Percentiles rank a stretch among this genome's conserved stretches.
phyloP scores from a whole-genome alignment of 2,797 vertebrate species.

The Eulemur mongoz region DNA sequence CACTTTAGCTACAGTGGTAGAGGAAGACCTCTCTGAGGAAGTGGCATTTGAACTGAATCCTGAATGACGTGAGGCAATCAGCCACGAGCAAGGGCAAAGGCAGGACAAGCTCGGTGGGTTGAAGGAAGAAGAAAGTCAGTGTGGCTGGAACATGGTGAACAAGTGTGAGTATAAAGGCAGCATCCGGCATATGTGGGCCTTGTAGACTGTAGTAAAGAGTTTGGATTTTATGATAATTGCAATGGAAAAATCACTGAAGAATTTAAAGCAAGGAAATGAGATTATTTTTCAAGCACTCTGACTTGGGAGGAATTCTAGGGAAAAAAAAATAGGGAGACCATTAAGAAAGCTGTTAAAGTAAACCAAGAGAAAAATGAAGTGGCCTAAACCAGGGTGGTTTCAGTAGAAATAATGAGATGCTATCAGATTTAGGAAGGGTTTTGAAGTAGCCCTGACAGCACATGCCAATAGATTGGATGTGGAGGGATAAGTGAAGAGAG shows the following conservation, averaged over 20 bases:
- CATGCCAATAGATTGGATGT: not conserved
- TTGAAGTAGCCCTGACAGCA: not conserved
- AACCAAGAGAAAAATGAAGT: not conserved
- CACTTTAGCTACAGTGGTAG: not conserved
- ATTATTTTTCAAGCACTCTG: not conserved
- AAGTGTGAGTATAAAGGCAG: not conserved
- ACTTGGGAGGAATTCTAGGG: not conserved
- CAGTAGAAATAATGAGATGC: not conserved
- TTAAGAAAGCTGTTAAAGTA: not conserved
- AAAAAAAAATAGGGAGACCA: not conserved
- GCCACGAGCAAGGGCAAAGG: not conserved
- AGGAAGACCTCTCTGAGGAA: not conserved
- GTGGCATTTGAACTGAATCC: not conserved
- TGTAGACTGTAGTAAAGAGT: not conserved
- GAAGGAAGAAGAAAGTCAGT: not conserved
- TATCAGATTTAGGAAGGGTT: not conserved
- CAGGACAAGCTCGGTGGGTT: not conserved
- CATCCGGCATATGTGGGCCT: fast-evolving
- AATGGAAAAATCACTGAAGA: not conserved
- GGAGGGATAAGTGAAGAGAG: not conserved
- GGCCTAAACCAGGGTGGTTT: not conserved
- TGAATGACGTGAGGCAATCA: not conserved
- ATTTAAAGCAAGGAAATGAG: not conserved
- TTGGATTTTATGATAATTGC: not conserved
- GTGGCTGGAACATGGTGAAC: not conserved